phyloP scores from a whole-genome alignment of 2,797 vertebrate genomes.

The Sciaenops ocellatus region DNA sequence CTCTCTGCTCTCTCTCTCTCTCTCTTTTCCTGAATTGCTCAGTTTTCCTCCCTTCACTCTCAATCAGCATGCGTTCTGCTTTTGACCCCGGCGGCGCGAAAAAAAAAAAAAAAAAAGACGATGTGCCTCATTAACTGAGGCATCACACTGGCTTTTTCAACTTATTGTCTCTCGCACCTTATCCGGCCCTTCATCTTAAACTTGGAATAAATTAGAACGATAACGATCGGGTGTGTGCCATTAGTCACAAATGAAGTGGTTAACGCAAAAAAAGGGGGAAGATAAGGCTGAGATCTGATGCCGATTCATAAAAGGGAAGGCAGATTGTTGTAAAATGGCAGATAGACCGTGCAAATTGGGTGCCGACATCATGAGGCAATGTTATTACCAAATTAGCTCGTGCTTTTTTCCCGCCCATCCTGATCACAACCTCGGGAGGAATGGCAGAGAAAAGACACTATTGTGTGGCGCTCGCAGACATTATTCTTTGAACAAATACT shows the following conservation, averaged over 20 bases:
- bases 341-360: conserved; percentile 82
- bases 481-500: conserved; percentile 78
- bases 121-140: conserved; percentile 83
- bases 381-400: conserved; percentile 83
- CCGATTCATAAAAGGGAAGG: conserved; percentile 78
- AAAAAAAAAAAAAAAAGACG: conserved; percentile 51
- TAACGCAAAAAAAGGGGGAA: conserved; percentile 71
- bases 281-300: conserved; percentile 84
- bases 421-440: conserved; percentile 65
- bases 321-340: conserved; percentile 80
- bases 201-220: conserved; percentile 85
- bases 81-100: conserved; percentile 74
- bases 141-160: conserved; percentile 79
- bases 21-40: conserved; percentile 60
- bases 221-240: conserved; percentile 82
- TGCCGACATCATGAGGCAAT: conserved; percentile 75
- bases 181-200: conserved; percentile 84
- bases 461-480: conserved; percentile 49
- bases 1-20: conserved; percentile 42
- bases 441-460: conserved; percentile 55
- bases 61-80: conserved; percentile 70
- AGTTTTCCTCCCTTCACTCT: conserved; percentile 69
- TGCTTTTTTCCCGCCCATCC: conserved; percentile 61
- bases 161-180: conserved; percentile 82
- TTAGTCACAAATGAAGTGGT: conserved; percentile 89